A percentile compares a stretch with the other conserved stretches of the same genome.
These are phyloP conservation scores for Autographa pulchrina DNA, from an alignment of 2,888 invertebrate species.

Conservation along the genomic window DNA sequence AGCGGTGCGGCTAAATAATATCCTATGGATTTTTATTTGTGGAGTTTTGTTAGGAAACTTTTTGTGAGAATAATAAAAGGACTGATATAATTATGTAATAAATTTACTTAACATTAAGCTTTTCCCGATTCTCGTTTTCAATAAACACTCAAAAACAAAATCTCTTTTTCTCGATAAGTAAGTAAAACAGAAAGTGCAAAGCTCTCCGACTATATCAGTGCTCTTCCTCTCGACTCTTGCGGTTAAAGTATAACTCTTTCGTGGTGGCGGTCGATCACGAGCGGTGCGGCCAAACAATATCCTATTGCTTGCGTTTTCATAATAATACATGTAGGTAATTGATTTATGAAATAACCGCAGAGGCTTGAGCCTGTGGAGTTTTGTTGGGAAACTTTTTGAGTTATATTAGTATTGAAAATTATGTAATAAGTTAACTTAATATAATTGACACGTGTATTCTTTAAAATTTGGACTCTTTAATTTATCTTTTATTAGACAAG, in stretches of 20 bases:
- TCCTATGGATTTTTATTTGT: conserved; percentile 30
- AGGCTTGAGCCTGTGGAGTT: neutral
- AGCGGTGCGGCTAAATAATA: conserved; percentile 42
- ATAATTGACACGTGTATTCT: too few relatives aligned
- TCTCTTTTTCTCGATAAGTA: too few relatives aligned
- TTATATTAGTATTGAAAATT: too few relatives aligned
- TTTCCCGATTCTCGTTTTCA: too few relatives aligned
- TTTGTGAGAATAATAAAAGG: too few relatives aligned
- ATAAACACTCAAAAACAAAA: too few relatives aligned
- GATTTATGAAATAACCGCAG: conserved; percentile 46
- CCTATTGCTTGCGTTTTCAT: conserved; percentile 34
- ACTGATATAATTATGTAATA: too few relatives aligned
- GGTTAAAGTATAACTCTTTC: conserved; percentile 24
- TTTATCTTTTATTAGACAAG: too few relatives aligned
- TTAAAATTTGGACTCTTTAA: too few relatives aligned
- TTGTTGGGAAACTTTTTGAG: neutral
- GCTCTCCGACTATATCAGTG: conserved; percentile 20
- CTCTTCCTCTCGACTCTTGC: conserved; percentile 15
- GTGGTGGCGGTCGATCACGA: conserved; percentile 28
- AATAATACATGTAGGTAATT: conserved; percentile 39
- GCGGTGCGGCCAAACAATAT: conserved; percentile 44
- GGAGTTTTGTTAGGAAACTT: neutral
- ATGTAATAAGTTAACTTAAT: too few relatives aligned
- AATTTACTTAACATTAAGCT: too few relatives aligned
- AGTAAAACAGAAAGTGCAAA: neutral